Evolutionary conservation across 2,888 invertebrate genomes (phyloP).

Genomic region (Agrotis exclamationis): DNA sequence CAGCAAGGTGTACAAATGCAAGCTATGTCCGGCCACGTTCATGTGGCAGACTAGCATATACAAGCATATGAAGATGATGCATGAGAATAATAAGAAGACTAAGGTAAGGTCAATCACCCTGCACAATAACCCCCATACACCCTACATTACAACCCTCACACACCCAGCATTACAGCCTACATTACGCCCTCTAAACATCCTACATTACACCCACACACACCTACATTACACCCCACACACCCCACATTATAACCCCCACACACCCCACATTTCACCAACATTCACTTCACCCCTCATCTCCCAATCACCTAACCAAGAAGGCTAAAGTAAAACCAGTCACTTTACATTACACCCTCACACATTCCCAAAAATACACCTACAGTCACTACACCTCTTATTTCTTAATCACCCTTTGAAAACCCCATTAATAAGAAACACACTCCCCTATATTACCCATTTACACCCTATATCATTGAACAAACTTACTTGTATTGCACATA

Average conservation of each 20-base stretch:
- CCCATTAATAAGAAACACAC: no score
- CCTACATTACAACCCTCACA: no score
- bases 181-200: no score
- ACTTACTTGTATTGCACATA: no score
- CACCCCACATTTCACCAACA: neutral
- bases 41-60: constrained; percentile 88
- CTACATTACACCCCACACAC: neutral
- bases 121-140: neutral
- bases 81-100: constrained; percentile 73
- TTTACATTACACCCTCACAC: neutral
- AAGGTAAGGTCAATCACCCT: constrained; percentile 71
- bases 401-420: no score
- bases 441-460: no score
- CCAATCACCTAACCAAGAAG: no score
- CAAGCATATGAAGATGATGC: constrained; percentile 88
- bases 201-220: neutral
- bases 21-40: constrained; percentile 85
- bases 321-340: neutral
- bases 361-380: no score
- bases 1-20: constrained; percentile 81
- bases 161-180: no score
- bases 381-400: no score
- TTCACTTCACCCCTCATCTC: no score
- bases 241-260: neutral
- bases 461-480: no score